Conservation (phyloP, 2,888 invertebrate species). For the Yponomeuta cagnagella region DNA sequence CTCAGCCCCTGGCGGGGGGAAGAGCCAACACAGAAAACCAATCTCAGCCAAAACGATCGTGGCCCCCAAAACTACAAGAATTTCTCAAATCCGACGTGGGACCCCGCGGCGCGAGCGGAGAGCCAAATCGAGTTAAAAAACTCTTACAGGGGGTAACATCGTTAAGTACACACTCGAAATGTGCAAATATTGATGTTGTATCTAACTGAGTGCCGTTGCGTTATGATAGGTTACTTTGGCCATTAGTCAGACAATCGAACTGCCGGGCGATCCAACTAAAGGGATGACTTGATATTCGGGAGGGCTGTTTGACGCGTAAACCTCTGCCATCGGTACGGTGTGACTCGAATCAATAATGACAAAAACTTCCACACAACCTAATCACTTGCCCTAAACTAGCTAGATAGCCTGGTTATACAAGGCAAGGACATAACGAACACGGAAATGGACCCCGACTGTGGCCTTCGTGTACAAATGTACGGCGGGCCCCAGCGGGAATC, state of each 20-base stretch:
- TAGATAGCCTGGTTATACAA: too few species aligned
- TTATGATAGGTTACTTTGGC: not conserved
- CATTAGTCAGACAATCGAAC: not conserved
- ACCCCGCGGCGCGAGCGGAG: not conserved
- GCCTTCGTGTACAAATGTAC: too few species aligned
- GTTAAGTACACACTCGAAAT: not conserved
- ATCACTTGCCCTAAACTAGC: too few species aligned
- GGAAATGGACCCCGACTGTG: too few species aligned
- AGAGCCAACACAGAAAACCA: not conserved
- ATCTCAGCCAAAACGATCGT: not conserved
- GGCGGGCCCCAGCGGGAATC: too few species aligned
- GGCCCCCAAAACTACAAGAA: not conserved
- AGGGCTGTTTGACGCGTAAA: too few species aligned
- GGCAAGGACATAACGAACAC: too few species aligned
- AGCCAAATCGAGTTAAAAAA: constrained; percentile 5
- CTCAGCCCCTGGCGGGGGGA: too few species aligned
- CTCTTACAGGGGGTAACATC: not conserved
- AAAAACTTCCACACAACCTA: too few species aligned
- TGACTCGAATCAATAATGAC: too few species aligned
- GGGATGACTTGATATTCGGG: too few species aligned
- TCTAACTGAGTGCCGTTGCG: not conserved
- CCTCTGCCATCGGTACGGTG: too few species aligned
- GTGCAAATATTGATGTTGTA: not conserved
- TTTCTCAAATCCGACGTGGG: not conserved
- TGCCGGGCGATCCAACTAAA: not conserved